phyloP scores from a whole-genome alignment of 2,888 invertebrate genomes.

The Nemotelus pantherinus region DNA sequence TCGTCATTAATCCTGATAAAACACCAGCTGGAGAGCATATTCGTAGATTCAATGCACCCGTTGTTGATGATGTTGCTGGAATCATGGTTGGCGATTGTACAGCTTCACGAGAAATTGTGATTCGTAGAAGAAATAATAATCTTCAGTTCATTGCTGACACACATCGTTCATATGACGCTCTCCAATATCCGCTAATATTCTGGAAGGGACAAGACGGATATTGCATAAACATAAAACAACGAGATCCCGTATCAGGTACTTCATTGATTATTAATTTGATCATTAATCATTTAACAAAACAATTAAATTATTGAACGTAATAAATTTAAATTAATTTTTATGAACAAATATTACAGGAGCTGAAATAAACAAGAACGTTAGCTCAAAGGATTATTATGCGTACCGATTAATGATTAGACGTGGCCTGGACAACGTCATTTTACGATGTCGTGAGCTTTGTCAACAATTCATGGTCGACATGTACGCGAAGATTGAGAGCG shows the following conservation, averaged over 20 bases:
- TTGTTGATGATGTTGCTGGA: no score
- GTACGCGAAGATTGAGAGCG: not conserved
- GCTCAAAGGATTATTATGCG: constrained; percentile 43
- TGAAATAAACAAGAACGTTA: constrained; percentile 49
- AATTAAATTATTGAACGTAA: constrained; percentile 14
- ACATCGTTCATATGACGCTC: constrained; percentile 52
- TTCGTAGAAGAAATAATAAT: constrained; percentile 52
- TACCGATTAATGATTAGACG: constrained; percentile 52
- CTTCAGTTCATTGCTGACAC: constrained; percentile 53
- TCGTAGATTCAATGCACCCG: no score
- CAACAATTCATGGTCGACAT: constrained; percentile 10
- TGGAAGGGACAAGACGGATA: constrained; percentile 55
- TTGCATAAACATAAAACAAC: constrained; percentile 50
- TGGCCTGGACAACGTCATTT: constrained; percentile 8
- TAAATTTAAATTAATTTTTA: constrained; percentile 41
- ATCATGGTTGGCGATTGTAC: constrained; percentile 54
- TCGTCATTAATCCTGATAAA: no score
- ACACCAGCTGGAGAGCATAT: no score
- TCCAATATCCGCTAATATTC: constrained; percentile 56
- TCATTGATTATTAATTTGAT: constrained; percentile 40
- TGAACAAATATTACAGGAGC: constrained; percentile 43
- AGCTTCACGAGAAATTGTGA: constrained; percentile 53
- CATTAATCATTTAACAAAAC: constrained; percentile 6
- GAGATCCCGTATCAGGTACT: constrained; percentile 26
- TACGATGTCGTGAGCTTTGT: constrained; percentile 9